Conservation (phyloP, 2,797 vertebrate genomes). For the Huso huso region DNA sequence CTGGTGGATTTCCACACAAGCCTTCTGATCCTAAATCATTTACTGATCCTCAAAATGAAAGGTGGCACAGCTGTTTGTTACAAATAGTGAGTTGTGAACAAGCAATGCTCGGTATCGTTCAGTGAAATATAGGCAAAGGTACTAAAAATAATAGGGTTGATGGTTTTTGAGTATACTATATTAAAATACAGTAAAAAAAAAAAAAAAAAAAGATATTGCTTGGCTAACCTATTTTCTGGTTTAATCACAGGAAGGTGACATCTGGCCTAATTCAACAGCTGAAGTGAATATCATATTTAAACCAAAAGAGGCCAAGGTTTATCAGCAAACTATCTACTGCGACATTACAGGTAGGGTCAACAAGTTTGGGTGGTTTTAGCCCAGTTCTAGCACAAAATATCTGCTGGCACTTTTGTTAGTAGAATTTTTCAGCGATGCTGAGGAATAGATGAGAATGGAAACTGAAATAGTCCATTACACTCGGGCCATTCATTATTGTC, state of each 20-base stretch:
- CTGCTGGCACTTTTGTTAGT: no score
- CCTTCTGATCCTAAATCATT: not conserved
- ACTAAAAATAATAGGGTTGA: no score
- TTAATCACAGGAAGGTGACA: constrained; percentile 64
- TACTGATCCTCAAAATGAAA: not conserved
- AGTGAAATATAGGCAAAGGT: not conserved
- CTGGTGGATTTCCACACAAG: not conserved
- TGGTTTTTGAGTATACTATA: no score
- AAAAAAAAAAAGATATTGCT: not conserved
- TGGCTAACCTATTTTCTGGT: constrained; percentile 18
- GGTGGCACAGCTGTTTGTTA: not conserved
- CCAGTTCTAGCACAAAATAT: no score
- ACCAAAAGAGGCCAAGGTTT: constrained; percentile 61
- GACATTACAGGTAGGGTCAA: constrained; percentile 68
- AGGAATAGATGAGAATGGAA: no score
- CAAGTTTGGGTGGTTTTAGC: no score
- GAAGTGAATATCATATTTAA: constrained; percentile 68
- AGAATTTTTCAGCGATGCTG: no score
- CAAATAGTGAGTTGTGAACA: not conserved
- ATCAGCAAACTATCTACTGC: constrained; percentile 67
- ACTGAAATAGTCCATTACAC: no score
- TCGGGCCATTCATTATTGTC: no score
- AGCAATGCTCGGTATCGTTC: not conserved
- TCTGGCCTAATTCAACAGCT: constrained; percentile 65
- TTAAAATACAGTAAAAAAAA: no score